These are phyloP conservation scores for Mycteria americana DNA, from an alignment of 2,797 vertebrate genomes.

Conservation along the genomic window DNA sequence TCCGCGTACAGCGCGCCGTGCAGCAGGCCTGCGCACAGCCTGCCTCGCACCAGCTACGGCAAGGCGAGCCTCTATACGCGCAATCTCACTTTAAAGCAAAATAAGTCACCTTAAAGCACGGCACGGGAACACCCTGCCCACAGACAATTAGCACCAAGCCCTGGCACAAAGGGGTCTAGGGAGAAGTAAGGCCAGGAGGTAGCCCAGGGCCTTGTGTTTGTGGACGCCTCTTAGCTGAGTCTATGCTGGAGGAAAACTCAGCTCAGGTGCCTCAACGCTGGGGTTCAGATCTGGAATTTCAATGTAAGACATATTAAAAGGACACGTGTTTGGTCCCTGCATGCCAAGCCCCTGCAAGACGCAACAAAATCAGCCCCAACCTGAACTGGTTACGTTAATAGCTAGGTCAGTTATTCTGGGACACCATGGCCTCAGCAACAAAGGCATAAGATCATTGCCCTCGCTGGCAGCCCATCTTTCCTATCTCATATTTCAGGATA, in stretches of 20 bases:
- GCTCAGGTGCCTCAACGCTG: neutral
- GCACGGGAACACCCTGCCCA: neutral
- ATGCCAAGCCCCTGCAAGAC: too few species aligned
- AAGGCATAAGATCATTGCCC: accelerated
- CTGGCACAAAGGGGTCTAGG: neutral
- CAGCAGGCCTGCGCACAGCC: neutral
- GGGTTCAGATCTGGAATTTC: neutral
- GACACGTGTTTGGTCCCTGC: neutral
- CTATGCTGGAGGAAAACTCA: neutral
- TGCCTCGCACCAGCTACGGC: accelerated
- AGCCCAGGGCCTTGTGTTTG: neutral
- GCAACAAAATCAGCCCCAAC: neutral
- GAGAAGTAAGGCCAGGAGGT: neutral
- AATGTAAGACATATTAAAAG: neutral
- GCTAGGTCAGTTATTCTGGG: neutral
- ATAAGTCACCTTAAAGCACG: neutral
- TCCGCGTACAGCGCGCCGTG: accelerated
- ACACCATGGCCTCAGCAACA: neutral
- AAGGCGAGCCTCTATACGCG: accelerated
- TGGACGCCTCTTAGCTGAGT: neutral
- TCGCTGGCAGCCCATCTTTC: neutral
- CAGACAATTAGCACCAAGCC: neutral
- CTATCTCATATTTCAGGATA: neutral
- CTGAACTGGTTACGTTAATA: neutral
- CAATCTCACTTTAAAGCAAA: neutral